Conservation (phyloP, 2,797 vertebrate genomes). For the Myotis daubentonii region DNA sequence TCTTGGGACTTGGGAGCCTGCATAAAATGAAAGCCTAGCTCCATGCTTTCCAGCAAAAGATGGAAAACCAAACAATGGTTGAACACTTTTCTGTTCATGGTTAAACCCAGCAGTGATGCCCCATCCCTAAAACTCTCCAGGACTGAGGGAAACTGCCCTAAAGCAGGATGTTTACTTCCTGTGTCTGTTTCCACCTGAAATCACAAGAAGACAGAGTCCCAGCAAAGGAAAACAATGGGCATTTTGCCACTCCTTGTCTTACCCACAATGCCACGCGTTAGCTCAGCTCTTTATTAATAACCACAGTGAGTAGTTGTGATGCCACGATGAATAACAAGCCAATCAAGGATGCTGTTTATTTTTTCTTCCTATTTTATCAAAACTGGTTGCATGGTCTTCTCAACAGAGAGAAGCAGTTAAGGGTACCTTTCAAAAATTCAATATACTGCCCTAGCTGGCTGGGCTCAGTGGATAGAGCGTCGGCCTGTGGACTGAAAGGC, state of each 20-base stretch:
- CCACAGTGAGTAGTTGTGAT: neutral
- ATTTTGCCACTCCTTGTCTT: neutral
- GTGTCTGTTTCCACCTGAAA: constrained; percentile 65
- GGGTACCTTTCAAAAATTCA: neutral
- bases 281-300: neutral
- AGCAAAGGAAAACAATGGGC: constrained; percentile 3
- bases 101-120: neutral
- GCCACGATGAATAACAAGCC: accelerated
- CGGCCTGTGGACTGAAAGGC: too few relatives aligned
- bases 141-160: constrained; percentile 25
- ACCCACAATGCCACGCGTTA: neutral
- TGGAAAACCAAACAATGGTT: constrained; percentile 1
- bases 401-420: neutral
- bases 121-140: neutral
- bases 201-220: constrained; percentile 45
- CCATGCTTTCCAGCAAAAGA: constrained; percentile 1
- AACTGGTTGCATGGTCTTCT: neutral
- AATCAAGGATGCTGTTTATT: neutral
- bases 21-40: neutral
- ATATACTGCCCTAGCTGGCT: neutral
- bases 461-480: too few relatives aligned
- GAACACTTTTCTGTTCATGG: neutral
- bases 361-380: neutral
- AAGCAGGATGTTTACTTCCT: constrained; percentile 60
- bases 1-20: neutral